A percentile compares a stretch with the other conserved stretches of the same genome.
These are phyloP conservation scores for Drosophila mettleri DNA, from an alignment of 2,888 invertebrate species.

Conservation along the genomic window DNA sequence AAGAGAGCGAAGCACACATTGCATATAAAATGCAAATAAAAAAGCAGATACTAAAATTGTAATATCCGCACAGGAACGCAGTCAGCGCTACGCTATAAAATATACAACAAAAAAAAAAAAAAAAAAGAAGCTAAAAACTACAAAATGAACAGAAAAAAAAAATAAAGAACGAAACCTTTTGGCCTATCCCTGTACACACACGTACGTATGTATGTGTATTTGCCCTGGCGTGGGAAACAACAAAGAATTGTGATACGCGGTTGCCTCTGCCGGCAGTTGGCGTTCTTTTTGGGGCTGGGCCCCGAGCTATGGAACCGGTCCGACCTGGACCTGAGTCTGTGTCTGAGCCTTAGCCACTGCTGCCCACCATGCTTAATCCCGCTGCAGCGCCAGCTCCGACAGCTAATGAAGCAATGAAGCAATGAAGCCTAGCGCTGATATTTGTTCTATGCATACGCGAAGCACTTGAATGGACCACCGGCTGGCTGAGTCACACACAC, in stretches of 20 bases:
- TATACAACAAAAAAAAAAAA: conserved; percentile 7
- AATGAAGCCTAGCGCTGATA: conserved; percentile 62
- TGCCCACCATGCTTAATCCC: conserved; percentile 58
- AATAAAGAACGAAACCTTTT: conserved; percentile 59
- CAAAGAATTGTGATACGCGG: conserved; percentile 50
- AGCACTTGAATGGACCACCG: conserved; percentile 40
- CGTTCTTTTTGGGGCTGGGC: conserved; percentile 59
- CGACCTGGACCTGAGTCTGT: conserved; percentile 15
- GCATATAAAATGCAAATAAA: conserved; percentile 79
- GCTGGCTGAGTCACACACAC: background rate
- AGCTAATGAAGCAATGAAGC: conserved; percentile 71
- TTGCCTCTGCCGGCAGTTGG: conserved; percentile 38
- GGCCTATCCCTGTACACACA: conserved; percentile 62
- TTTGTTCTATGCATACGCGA: conserved; percentile 54
- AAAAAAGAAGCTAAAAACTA: conserved; percentile 27
- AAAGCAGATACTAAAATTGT: conserved; percentile 78
- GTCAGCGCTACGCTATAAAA: conserved; percentile 32
- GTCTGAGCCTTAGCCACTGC: too few species aligned
- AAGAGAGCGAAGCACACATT: conserved; percentile 57
- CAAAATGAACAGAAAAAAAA: conserved; percentile 6
- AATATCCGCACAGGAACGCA: conserved; percentile 75
- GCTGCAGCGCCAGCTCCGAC: conserved; percentile 42
- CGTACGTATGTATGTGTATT: conserved; percentile 16
- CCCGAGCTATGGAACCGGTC: conserved; percentile 63
- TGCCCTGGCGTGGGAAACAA: conserved; percentile 75